These are phyloP conservation scores for Illadopsis cleaveri DNA, from an alignment of 2,113 vertebrate genomes.

Conservation along the genomic window DNA sequence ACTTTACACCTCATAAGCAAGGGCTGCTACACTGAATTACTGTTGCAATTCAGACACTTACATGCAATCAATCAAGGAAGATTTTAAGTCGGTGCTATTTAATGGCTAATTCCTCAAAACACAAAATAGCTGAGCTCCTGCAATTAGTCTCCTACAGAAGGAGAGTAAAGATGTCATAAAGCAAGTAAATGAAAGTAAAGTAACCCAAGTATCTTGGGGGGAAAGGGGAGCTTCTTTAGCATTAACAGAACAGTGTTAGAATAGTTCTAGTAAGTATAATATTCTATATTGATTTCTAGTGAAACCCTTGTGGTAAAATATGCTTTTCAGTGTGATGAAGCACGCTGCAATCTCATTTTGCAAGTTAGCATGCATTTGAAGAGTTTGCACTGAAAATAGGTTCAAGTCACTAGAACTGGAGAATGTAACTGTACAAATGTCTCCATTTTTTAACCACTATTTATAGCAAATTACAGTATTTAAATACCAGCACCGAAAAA, in stretches of 20 bases:
- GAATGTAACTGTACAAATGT: neutral
- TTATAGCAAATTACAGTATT: neutral
- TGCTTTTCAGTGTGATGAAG: neutral
- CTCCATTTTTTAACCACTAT: neutral
- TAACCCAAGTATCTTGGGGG: neutral
- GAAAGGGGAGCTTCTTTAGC: neutral
- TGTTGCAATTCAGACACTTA: constrained; percentile 22
- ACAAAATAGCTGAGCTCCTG: neutral
- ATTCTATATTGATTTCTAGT: neutral
- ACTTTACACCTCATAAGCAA: constrained; percentile 9
- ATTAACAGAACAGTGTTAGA: neutral
- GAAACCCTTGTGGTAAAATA: neutral
- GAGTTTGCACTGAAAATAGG: neutral
- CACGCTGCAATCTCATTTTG: neutral
- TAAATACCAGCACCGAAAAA: neutral
- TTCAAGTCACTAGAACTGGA: neutral
- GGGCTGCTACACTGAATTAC: neutral
- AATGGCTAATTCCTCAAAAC: constrained; percentile 45
- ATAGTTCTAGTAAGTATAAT: neutral
- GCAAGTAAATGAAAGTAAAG: neutral
- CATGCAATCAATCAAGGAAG: constrained; percentile 28
- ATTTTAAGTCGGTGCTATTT: neutral
- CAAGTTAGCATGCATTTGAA: neutral
- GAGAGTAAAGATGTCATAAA: neutral
- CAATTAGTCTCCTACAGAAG: constrained; percentile 1